phyloP scores from a whole-genome alignment of 2,797 vertebrate genomes.

The Zonotrichia albicollis region DNA sequence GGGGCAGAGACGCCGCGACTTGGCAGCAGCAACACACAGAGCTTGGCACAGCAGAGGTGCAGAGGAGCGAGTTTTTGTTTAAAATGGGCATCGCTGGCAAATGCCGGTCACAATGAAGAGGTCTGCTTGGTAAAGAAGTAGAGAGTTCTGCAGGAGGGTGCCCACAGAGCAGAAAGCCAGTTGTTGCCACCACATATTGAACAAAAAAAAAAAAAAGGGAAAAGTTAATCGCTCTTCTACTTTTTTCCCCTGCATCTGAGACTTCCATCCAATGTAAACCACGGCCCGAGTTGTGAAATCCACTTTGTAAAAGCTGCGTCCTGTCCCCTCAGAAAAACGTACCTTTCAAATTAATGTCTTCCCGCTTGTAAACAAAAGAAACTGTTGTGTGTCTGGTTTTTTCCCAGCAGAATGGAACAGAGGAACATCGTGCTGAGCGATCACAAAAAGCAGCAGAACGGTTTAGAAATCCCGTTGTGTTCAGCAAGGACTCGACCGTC shows the following conservation, averaged over 20 bases:
- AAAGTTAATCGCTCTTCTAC: constrained; percentile 11
- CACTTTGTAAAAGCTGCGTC: not conserved
- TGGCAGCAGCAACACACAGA: not conserved
- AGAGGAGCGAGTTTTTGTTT: constrained; percentile 15
- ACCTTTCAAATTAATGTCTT: constrained; percentile 39
- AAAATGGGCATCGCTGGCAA: constrained; percentile 10
- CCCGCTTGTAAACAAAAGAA: constrained; percentile 53
- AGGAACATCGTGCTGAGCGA: constrained; percentile 88
- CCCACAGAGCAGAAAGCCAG: constrained; percentile 1
- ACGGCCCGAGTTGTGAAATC: not conserved
- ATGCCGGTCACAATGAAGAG: not conserved
- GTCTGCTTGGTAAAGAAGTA: not conserved
- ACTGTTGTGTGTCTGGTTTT: constrained; percentile 59
- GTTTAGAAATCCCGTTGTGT: constrained; percentile 91
- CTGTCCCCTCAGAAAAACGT: constrained; percentile 39
- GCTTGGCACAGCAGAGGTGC: constrained; percentile 46
- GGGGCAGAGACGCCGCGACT: not conserved
- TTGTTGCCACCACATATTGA: not conserved
- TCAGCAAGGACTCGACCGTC: constrained; percentile 93
- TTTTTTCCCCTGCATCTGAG: not conserved
- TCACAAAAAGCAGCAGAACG: constrained; percentile 88
- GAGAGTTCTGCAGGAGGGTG: constrained; percentile 30
- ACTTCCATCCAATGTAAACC: constrained; percentile 16
- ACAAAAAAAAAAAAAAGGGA: not conserved
- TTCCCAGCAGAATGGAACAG: constrained; percentile 85